A percentile compares a stretch with the other conserved stretches of the same genome.
Evolutionary conservation across 1,140 invertebrate species (phyloP).

Genomic region (Orchesella cincta): DNA sequence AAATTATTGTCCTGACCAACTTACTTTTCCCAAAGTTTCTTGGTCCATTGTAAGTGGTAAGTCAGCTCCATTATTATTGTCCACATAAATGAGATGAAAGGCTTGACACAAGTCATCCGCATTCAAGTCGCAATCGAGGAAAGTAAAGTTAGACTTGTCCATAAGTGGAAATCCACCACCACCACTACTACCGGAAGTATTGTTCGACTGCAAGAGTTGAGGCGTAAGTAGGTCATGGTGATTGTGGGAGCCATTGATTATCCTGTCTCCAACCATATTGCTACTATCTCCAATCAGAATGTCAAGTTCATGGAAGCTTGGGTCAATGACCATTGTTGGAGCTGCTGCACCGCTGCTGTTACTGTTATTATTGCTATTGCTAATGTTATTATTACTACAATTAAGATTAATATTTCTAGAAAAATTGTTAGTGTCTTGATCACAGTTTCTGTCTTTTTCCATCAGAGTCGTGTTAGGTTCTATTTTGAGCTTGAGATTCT

Average conservation of each 20-base stretch:
- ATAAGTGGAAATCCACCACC: constrained; percentile 57
- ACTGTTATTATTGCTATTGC: background rate
- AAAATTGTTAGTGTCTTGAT: background rate
- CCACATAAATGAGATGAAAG: constrained; percentile 47
- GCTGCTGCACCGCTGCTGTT: background rate
- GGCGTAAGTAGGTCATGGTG: no score
- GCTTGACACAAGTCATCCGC: constrained; percentile 33
- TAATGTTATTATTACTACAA: background rate
- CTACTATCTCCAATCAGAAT: background rate
- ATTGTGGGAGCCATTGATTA: background rate
- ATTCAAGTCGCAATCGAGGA: constrained; percentile 28
- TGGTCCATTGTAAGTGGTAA: background rate
- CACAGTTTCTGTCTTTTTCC: constrained; percentile 22
- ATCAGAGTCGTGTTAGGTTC: background rate
- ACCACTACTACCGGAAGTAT: no score
- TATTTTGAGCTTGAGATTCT: constrained; percentile 17
- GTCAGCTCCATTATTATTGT: constrained; percentile 28
- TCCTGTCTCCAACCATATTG: background rate
- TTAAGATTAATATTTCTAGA: background rate
- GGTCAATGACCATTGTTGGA: background rate
- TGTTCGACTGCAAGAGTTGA: no score
- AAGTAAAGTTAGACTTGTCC: constrained; percentile 39
- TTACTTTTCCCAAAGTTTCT: background rate
- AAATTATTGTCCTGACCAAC: no score
- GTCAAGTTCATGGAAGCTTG: background rate